Percentiles rank a stretch among this genome's conserved stretches.
Conservation (phyloP, 2,888 invertebrate species). For the Dasysyrphus albostriatus region DNA sequence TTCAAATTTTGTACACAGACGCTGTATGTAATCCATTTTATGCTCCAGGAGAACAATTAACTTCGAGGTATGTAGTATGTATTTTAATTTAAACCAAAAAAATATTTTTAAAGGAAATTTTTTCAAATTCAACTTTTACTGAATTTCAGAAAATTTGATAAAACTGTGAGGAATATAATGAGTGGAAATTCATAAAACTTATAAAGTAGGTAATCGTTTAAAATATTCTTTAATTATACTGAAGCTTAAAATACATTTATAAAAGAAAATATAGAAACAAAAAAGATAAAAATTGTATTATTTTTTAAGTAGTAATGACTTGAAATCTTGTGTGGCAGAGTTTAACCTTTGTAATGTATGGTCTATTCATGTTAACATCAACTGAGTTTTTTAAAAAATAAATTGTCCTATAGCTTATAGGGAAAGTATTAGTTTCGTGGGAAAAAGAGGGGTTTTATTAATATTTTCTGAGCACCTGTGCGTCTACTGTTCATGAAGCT, state of each 20-base stretch:
- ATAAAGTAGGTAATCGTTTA: not conserved
- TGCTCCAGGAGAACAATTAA: conserved; percentile 94
- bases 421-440: no score
- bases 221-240: not conserved
- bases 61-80: conserved; percentile 91
- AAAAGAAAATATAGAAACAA: not conserved
- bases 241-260: not conserved
- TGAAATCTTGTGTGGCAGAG: no score
- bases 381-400: no score
- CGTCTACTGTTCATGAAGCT: no score
- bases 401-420: no score
- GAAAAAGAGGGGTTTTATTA: no score
- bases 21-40: conserved; percentile 99
- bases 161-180: conserved; percentile 87
- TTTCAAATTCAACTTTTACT: conserved; percentile 22
- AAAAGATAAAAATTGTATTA: not conserved
- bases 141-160: conserved; percentile 87
- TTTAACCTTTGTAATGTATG: no score
- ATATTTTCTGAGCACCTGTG: no score
- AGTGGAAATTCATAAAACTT: conserved; percentile 79
- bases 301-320: not conserved
- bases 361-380: no score
- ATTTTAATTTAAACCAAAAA: not conserved
- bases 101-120: not conserved
- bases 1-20: conserved; percentile 96